Evolutionary conservation across 2,797 vertebrate species (phyloP).

Genomic region (Sparus aurata): DNA sequence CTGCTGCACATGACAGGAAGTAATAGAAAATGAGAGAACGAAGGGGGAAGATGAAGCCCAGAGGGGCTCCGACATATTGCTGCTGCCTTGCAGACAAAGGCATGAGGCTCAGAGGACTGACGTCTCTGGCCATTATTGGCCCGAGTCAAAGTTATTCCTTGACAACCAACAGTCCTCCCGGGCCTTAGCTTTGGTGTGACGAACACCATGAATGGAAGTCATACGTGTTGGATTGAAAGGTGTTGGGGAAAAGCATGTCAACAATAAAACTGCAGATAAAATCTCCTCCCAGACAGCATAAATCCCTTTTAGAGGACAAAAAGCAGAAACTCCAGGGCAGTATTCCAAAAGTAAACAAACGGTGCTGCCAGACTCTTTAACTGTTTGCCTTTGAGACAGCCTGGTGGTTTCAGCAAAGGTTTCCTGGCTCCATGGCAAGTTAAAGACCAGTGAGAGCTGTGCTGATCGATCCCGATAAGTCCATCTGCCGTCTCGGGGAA

Average conservation of each 20-base stretch:
- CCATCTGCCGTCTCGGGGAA: constrained; percentile 28
- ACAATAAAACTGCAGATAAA: constrained; percentile 11
- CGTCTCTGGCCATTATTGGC: constrained; percentile 76
- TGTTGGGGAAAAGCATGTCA: constrained; percentile 61
- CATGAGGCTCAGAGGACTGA: constrained; percentile 62
- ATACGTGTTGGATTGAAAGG: constrained; percentile 45
- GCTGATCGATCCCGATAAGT: constrained; percentile 38
- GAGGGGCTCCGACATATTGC: constrained; percentile 43
- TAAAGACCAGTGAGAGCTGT: constrained; percentile 13
- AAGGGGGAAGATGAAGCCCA: constrained; percentile 48
- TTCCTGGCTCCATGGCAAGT: constrained; percentile 39
- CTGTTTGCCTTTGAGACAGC: constrained; percentile 18
- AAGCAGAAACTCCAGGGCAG: not conserved
- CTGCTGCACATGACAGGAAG: constrained; percentile 70
- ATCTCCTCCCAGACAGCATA: constrained; percentile 18
- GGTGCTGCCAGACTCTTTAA: constrained; percentile 11
- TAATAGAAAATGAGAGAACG: constrained; percentile 74
- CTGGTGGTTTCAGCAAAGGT: constrained; percentile 14
- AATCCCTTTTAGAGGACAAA: constrained; percentile 6
- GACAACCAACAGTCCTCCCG: constrained; percentile 42
- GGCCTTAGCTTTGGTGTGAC: constrained; percentile 55
- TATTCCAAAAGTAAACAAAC: constrained; percentile 9
- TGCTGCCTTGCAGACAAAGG: constrained; percentile 45
- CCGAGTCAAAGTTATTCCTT: constrained; percentile 42
- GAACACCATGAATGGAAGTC: constrained; percentile 68